These are phyloP conservation scores for Indicator maculatus DNA, from an alignment of 2,113 vertebrate species.

Conservation along the genomic window DNA sequence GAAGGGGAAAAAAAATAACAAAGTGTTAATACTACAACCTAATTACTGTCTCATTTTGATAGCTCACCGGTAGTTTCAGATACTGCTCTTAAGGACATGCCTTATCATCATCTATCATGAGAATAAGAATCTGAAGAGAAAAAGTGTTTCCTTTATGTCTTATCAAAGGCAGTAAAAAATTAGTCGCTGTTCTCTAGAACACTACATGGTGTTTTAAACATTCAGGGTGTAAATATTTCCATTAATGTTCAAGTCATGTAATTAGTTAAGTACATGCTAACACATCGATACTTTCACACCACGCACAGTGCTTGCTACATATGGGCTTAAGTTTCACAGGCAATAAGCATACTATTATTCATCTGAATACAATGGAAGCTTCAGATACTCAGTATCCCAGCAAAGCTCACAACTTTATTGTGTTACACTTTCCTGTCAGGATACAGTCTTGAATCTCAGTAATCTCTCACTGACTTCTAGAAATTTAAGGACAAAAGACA, in stretches of 20 bases:
- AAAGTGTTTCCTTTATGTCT: not conserved
- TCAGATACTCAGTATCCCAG: not conserved
- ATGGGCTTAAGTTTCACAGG: not conserved
- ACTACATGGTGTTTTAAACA: not conserved
- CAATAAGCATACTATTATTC: not conserved
- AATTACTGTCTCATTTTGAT: not conserved
- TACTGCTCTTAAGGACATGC: not conserved
- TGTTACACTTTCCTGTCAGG: not conserved
- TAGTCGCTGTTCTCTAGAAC: not conserved
- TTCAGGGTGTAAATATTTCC: not conserved
- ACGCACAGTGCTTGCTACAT: not conserved
- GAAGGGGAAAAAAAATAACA: not conserved
- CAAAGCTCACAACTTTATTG: not conserved
- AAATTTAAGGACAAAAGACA: not conserved
- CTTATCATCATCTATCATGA: not conserved
- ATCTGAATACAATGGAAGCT: not conserved
- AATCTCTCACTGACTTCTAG: not conserved
- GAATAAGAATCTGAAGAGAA: not conserved
- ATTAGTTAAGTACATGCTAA: not conserved
- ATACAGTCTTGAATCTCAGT: not conserved
- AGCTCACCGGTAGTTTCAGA: not conserved
- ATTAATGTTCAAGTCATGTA: not conserved
- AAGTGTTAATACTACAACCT: not conserved
- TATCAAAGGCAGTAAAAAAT: not conserved
- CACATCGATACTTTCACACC: not conserved